Percentiles rank a stretch among this genome's conserved stretches.
These are phyloP conservation scores for Lucilia sericata DNA, from an alignment of 1,140 invertebrate genomes.

Conservation along the genomic window DNA sequence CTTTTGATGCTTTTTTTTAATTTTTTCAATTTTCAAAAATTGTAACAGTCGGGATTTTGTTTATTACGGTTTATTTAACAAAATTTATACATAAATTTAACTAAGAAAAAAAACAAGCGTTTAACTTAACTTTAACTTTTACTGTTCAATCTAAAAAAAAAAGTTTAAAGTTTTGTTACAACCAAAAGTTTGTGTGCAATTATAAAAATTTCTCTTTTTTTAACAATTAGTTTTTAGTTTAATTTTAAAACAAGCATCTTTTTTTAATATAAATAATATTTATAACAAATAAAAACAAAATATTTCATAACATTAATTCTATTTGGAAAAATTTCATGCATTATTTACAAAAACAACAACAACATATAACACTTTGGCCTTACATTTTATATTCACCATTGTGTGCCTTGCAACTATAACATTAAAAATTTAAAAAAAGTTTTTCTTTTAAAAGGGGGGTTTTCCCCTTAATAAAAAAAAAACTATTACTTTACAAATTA, in stretches of 20 bases:
- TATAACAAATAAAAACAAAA: not conserved
- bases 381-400: constrained; percentile 17
- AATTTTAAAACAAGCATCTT: constrained; percentile 5
- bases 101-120: not conserved
- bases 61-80: not conserved
- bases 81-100: not conserved
- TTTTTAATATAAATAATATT: constrained; percentile 32
- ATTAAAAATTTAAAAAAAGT: not conserved
- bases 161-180: not conserved
- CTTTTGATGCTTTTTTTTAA: not conserved
- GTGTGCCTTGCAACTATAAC: constrained; percentile 31
- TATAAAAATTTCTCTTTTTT: not conserved
- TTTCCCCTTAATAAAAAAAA: not conserved
- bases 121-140: too few species aligned
- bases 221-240: constrained; percentile 18
- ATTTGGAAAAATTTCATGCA: not conserved
- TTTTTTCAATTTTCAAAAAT: constrained; percentile 38
- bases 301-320: not conserved
- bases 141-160: not conserved
- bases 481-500: constrained; percentile 11
- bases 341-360: not conserved
- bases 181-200: constrained; percentile 38
- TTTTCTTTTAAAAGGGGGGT: too few species aligned
- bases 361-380: not conserved
- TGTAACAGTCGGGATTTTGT: not conserved